Evolutionary conservation across 2,797 vertebrate species (phyloP).

Genomic region (Lagodon rhomboides): DNA sequence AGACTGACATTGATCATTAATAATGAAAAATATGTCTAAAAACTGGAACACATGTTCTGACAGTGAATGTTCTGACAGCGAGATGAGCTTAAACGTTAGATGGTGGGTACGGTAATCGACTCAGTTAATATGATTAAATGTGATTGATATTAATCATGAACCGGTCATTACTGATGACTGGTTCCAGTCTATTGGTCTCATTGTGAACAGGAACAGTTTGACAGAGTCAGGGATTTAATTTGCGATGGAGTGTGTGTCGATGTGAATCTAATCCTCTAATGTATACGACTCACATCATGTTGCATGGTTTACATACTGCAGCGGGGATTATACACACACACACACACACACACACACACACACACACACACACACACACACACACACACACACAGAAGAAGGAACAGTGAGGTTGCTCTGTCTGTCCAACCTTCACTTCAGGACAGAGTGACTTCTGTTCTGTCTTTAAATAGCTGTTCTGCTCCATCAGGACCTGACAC

Average conservation of each 20-base stretch:
- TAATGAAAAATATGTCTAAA: neutral
- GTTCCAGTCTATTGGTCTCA: neutral
- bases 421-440: constrained; percentile 63
- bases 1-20: neutral
- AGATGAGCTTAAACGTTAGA: neutral
- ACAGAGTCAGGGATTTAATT: constrained; percentile 19
- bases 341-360: neutral
- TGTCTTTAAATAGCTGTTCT: constrained; percentile 71
- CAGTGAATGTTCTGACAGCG: neutral
- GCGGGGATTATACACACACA: constrained; percentile 12
- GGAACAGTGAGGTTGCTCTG: constrained; percentile 20
- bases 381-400: constrained; percentile 3
- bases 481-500: constrained; percentile 69
- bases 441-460: constrained; percentile 62
- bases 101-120: neutral
- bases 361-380: constrained; percentile 19
- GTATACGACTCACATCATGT: constrained; percentile 18
- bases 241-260: constrained; percentile 10
- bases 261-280: constrained; percentile 40
- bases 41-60: neutral
- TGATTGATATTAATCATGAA: neutral
- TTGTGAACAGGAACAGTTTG: constrained; percentile 4
- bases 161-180: neutral
- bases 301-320: constrained; percentile 41
- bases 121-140: neutral